Conservation (phyloP, 2,797 vertebrate species). For the Hipposideros larvatus region DNA sequence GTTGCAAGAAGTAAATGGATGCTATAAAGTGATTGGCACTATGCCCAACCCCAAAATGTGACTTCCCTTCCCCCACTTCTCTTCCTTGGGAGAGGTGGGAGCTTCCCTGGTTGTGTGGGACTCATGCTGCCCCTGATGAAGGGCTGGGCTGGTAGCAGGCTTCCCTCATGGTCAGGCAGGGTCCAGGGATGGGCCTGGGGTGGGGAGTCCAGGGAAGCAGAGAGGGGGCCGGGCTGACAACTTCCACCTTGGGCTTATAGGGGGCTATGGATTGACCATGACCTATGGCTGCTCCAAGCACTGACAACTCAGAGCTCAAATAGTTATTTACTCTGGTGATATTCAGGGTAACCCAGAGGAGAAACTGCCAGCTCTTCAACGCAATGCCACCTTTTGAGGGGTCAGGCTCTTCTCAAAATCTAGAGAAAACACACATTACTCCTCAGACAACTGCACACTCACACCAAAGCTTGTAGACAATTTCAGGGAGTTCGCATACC, state of each 20-base stretch:
- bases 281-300: neutral
- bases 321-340: neutral
- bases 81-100: neutral
- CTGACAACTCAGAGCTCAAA: neutral
- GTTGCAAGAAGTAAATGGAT: neutral
- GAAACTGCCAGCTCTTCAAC: neutral
- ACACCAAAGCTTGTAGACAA: neutral
- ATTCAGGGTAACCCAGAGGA: neutral
- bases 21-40: neutral
- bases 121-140: neutral
- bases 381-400: neutral
- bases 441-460: neutral
- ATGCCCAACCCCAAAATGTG: neutral
- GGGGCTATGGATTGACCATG: neutral
- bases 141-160: neutral
- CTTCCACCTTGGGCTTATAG: neutral
- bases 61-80: neutral
- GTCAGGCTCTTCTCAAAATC: neutral
- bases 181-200: neutral
- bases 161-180: neutral
- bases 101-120: no score
- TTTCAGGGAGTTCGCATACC: neutral
- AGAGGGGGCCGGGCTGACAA: neutral
- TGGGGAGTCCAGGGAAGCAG: neutral
- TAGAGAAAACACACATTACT: neutral